Evolutionary conservation across 2,797 vertebrate species (phyloP).

Genomic region (Selene dorsalis): DNA sequence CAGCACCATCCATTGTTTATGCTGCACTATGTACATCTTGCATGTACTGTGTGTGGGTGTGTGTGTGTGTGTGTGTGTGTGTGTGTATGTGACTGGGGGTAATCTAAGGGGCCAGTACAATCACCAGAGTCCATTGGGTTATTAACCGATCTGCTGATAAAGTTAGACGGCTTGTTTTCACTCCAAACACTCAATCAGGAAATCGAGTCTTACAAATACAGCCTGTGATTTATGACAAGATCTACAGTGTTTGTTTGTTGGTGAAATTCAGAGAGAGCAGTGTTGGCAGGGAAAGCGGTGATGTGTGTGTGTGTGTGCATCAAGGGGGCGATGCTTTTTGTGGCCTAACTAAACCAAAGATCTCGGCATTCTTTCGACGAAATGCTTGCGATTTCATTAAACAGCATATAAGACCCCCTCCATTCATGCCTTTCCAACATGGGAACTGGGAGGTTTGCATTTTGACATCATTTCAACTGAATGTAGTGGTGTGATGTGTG

Average conservation of each 20-base stretch:
- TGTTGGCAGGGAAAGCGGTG: conserved; percentile 35
- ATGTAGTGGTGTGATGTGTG: neutral
- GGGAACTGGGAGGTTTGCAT: too few species aligned
- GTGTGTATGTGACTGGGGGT: neutral
- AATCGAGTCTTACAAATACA: conserved; percentile 63
- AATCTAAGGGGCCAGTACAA: conserved; percentile 50
- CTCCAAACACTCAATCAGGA: conserved; percentile 76
- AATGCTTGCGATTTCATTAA: conserved; percentile 1
- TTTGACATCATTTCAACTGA: neutral
- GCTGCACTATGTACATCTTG: conserved; percentile 17
- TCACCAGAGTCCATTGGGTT: conserved; percentile 61
- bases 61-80: conserved; percentile 12
- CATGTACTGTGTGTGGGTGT: neutral
- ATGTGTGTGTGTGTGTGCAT: neutral
- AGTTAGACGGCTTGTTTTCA: conserved; percentile 73
- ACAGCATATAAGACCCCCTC: neutral
- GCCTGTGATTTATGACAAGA: conserved; percentile 58
- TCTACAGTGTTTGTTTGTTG: conserved; percentile 66
- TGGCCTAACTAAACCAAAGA: neutral
- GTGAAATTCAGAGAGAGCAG: conserved; percentile 48
- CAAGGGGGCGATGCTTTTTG: conserved; percentile 34
- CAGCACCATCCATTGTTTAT: conserved; percentile 11
- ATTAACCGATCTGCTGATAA: conserved; percentile 80
- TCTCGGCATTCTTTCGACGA: neutral
- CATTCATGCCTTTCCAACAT: neutral